A percentile compares a stretch with the other conserved stretches of the same genome.
Conservation (phyloP, 2,888 invertebrate genomes). For the Amiota minor region DNA sequence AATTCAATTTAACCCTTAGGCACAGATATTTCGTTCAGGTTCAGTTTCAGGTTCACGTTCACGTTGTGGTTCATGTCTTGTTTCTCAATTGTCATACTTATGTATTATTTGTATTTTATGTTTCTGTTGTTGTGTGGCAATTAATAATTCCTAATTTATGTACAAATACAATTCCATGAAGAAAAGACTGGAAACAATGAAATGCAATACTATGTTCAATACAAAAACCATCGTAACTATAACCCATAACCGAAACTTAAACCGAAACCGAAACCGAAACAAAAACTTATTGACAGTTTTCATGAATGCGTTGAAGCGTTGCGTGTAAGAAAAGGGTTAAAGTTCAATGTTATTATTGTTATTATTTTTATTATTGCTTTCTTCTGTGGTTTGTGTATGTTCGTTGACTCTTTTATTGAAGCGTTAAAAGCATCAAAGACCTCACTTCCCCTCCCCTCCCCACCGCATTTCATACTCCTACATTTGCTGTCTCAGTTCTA, state of each 20-base stretch:
- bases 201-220: neutral
- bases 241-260: neutral
- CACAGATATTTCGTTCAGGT: neutral
- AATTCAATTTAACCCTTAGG: slow-evolving; percentile 1
- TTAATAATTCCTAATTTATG: slow-evolving; percentile 66
- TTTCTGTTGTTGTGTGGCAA: slow-evolving; percentile 43
- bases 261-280: slow-evolving; percentile 47
- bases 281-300: slow-evolving; percentile 55
- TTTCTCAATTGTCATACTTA: too few species aligned
- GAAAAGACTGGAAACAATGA: neutral
- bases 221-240: too few species aligned
- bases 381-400: slow-evolving; percentile 51
- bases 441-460: too few species aligned
- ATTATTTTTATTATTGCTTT: slow-evolving; percentile 37
- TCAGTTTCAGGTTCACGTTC: too few species aligned
- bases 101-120: too few species aligned
- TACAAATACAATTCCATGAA: slow-evolving; percentile 35
- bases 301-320: slow-evolving; percentile 22
- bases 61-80: too few species aligned
- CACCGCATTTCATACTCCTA: too few species aligned
- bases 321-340: slow-evolving; percentile 23
- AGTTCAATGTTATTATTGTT: neutral
- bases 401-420: slow-evolving; percentile 52
- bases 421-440: slow-evolving; percentile 53
- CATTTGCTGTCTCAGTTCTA: too few species aligned